Conservation (phyloP, 2,888 invertebrate species). For the Anoplius nigerrimus region DNA sequence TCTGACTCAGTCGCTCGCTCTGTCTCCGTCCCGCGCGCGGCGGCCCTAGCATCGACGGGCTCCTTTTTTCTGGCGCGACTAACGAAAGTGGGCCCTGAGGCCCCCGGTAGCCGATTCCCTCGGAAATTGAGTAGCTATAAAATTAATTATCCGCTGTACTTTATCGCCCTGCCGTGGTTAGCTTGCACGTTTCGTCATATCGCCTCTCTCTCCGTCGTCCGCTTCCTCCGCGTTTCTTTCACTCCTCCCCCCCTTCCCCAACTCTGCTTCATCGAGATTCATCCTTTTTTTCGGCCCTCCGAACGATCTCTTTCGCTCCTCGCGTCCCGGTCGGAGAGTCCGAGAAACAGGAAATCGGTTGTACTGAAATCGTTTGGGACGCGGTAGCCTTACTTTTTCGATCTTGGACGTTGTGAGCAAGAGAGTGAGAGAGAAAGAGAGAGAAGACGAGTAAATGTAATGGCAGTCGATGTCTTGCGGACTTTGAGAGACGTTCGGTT, state of each 20-base stretch:
- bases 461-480: neutral
- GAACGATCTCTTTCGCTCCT: conserved; percentile 1
- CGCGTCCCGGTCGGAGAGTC: conserved; percentile 10
- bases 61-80: conserved; percentile 58
- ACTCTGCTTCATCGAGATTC: neutral
- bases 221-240: conserved; percentile 14
- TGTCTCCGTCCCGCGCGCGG: conserved; percentile 8
- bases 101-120: conserved; percentile 72
- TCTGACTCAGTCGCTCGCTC: conserved; percentile 23
- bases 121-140: conserved; percentile 75
- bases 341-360: conserved; percentile 41
- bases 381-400: too few relatives aligned
- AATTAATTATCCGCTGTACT: conserved; percentile 74
- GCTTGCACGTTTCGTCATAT: conserved; percentile 38
- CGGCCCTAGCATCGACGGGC: too few relatives aligned
- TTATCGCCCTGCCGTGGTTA: conserved; percentile 64
- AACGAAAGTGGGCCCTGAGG: conserved; percentile 65
- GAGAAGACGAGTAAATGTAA: too few relatives aligned
- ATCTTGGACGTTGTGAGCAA: too few relatives aligned
- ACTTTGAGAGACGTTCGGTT: conserved; percentile 35
- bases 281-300: neutral
- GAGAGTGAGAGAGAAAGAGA: too few relatives aligned
- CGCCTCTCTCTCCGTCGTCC: conserved; percentile 15
- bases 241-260: conserved; percentile 8
- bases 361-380: too few relatives aligned